Evolutionary conservation across 2,797 vertebrate genomes (phyloP), one percentile per base, ranked within the genome.

Genomic region (Falco concolor): DNA sequence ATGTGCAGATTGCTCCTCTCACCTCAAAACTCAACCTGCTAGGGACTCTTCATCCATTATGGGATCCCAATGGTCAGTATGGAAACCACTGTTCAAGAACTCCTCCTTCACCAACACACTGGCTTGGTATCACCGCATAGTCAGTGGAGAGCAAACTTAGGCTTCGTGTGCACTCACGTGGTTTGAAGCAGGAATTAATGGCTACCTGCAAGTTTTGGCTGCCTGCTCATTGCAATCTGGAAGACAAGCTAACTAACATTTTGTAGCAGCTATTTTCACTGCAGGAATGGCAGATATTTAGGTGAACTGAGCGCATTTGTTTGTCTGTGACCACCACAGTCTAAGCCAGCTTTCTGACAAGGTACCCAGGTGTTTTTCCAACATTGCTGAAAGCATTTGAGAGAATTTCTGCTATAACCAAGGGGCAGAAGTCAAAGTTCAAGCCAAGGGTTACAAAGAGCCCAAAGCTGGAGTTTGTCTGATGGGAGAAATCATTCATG

Each of bases 91-190:
- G 8, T 12, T 74, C 22, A 65, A 56, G 68, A 74, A 50, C 50
- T 53, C 52, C 67, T 76, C 49, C 65, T 52, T 80, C 22, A 9
- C 19, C 36, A 78, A 28, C 17, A 64, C 3, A 4, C 3, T 1
- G 0, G 2, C n/a, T 57, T 59, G 50, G 19, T 64, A 45, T 54
- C 67, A 82, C 34, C 9, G 1, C 25, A 20, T 0, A 0, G 56
- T 45, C 50, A 50, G 6, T 2, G 13, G 36, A 87, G 18, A n/a
- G 32, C 60, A 89, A 77, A 52, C 36, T 22, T 7, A 42, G 1
- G 2, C 78, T 77, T 73, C 13, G 3, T 11, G 40, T 34, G 52
- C 67, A 30, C 36, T 13, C 3, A 13, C 1, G 0, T 7, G 27
- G 40, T 8, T 9, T 87, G 50, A 65, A 45, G 70, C 7, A 18